Base-by-base conservation (phyloP, 2,888 invertebrate genomes). In the Phlogophora meticulosa region DNA sequence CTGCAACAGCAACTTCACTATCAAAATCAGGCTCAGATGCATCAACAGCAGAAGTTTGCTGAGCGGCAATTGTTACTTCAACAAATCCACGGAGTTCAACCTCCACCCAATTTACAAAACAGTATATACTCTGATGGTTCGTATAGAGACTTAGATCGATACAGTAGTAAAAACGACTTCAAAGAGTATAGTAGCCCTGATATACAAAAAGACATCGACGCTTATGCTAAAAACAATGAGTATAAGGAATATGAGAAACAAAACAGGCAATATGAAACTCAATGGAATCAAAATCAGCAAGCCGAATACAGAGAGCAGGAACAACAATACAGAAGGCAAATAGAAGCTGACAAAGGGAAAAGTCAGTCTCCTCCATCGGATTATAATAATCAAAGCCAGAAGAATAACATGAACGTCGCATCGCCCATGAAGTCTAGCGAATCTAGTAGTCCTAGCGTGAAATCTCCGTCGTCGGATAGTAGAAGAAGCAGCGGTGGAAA, bases 21-120 rank as follows among this genome's bases (percentile, higher is more conserved):
- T 75, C 97, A 97, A 78, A 96, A 96, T 80, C 96, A 97, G 84
- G 96, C 97, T 28, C 94, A 96, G 80, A 96, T 96, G 91, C 96
- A 96, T 76, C 97, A 97, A 85, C 97, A 97, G 78, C 96, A 96
- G 70, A 96, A 96, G 57, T 97, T 97, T 87, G 97, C 97, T 49
- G 94, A 97, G 85, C 90, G 97, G 0, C 97, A 97, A 88, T 90
- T 96, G 17, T 86, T 97, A 65, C 95, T 96, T 75, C 96, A 97
- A 75, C 97, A 97, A 74, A 95, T 96, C 45, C 96, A 96, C 56
- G 96, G 96, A n/a, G 92, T 95, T 11, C 95, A 95, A 82, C 95
- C 95, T 13, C 94, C 95, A 10, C 93, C 95, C 1, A 95, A 95
- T 81, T 87, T 95, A 80, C 95, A 95, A 84, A 95, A 95, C 72